These are phyloP conservation scores for Nesoenas mayeri DNA, from an alignment of 2,113 vertebrate genomes.

Conservation along the genomic window DNA sequence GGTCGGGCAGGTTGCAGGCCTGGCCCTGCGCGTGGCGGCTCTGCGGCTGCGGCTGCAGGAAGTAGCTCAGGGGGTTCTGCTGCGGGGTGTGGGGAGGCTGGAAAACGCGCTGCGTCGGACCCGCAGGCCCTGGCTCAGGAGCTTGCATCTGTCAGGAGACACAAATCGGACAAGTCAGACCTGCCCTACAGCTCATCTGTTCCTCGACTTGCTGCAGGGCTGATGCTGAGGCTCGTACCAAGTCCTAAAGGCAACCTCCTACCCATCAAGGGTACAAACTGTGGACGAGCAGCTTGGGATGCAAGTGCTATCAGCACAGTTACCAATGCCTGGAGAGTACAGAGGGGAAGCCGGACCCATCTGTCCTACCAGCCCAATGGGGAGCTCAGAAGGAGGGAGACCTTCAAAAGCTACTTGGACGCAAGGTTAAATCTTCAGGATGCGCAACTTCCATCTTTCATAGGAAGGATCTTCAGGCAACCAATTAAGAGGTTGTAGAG, in stretches of 20 bases:
- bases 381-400: background rate
- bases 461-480: background rate
- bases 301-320: background rate
- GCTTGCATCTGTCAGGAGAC: slow-evolving; percentile 75
- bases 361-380: background rate
- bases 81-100: slow-evolving; percentile 69
- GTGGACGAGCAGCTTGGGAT: background rate
- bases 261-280: fast-evolving
- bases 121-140: slow-evolving; percentile 70
- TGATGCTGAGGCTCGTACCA: background rate
- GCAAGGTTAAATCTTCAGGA: fast-evolving
- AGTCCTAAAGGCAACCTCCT: background rate
- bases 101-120: slow-evolving; percentile 69
- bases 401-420: background rate
- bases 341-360: background rate
- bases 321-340: background rate
- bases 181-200: fast-evolving
- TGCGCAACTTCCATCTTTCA: background rate
- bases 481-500: background rate
- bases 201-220: background rate
- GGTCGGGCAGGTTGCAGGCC: slow-evolving; percentile 75
- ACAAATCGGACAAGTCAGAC: background rate
- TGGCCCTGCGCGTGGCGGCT: slow-evolving; percentile 62
- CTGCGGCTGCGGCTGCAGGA: slow-evolving; percentile 73
- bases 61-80: slow-evolving; percentile 76